Evolutionary conservation across 2,888 invertebrate species (phyloP).

Genomic region (Sipha maydis): DNA sequence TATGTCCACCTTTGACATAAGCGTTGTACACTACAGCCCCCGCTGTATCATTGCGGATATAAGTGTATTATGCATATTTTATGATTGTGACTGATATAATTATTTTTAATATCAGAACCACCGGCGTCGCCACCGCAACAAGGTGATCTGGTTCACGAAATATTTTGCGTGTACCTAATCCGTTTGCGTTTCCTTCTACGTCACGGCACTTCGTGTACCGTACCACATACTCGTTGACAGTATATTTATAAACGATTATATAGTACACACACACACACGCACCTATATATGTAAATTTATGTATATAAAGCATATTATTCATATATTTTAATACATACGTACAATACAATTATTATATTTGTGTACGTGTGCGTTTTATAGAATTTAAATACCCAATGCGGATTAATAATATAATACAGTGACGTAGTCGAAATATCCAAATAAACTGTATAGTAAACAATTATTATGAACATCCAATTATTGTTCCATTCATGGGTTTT

Average conservation of each 20-base stretch:
- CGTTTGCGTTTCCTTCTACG: constrained; percentile 25
- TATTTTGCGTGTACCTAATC: constrained; percentile 20
- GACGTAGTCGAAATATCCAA: no score
- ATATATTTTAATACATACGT: no score
- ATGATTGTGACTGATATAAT: constrained; percentile 12
- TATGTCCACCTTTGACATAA: not conserved
- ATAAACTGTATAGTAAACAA: no score
- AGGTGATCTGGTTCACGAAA: constrained; percentile 51
- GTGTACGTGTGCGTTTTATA: no score
- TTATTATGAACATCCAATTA: no score
- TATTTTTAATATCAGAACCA: not conserved
- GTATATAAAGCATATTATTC: no score
- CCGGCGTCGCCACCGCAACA: constrained; percentile 2
- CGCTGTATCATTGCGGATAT: not conserved
- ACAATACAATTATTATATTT: no score
- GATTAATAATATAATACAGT: no score
- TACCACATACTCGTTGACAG: not conserved
- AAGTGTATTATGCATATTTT: not conserved
- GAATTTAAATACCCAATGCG: no score
- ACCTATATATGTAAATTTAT: no score
- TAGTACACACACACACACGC: no score
- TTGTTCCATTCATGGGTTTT: no score
- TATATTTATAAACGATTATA: not conserved
- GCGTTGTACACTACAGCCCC: not conserved
- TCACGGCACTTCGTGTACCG: not conserved